Evolutionary conservation across 1,140 invertebrate genomes (phyloP), one percentile per base, ranked within the genome.

Genomic region (Drosophila repleta): DNA sequence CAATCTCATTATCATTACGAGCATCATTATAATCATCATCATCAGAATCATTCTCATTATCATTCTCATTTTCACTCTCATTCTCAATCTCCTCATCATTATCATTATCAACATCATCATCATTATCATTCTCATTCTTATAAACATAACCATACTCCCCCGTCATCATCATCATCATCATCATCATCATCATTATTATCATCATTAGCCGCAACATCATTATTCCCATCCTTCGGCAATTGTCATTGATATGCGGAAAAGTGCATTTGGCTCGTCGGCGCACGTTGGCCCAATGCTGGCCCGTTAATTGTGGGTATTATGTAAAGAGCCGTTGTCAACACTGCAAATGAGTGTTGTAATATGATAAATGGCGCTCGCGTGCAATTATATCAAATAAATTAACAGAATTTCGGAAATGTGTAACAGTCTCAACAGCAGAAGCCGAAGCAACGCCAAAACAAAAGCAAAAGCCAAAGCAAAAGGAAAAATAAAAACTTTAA

Each of bases 321-420:
- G 51, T 53, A 53, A 66, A 49, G 3, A 18, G 45, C 45, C 10
- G 15, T 58, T 66, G 52, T 58, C 64, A 66, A 57, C 53, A 57
- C 62, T 62, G 45, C 32, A 26, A 35, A 5, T n/a, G 39, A 45
- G 53, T 57, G 52, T 57, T 58, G 45, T 48, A 51, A 60, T 58
- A 58, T 41, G 11, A 37, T 18, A 46, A 46, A 39, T 37, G 48
- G 49, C 15, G 58, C 5, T 53, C 37, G 49, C 37, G 37, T 67
- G 62, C 52, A 65, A 65, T 56, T 56, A 57, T 32, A 26, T 6
- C 11, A 60, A 55, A 67, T 45, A 61, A 68, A 53, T 46, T 37
- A 61, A 68, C 48, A 39, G 20, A 61, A 46, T 61, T 58, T 68
- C 46, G 55, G 55, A 67, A 18, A 61, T 61, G 48, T 61, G 48